A percentile compares a stretch with the other conserved stretches of the same genome.
Evolutionary conservation across 1,140 invertebrate species (phyloP).

Genomic region (Laupala kohalensis): DNA sequence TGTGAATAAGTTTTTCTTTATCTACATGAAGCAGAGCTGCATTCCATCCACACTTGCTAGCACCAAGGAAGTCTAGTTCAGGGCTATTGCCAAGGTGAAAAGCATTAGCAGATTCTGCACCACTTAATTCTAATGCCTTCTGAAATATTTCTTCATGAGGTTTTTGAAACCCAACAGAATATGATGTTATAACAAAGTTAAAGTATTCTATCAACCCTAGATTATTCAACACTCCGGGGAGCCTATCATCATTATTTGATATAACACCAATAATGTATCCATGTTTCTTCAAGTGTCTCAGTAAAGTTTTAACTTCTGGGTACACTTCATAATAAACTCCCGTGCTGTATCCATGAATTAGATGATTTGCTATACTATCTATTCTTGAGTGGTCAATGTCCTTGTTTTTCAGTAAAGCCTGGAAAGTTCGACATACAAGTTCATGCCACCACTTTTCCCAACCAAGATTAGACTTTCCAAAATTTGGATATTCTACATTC

Average conservation of each 20-base stretch:
- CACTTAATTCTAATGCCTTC: constrained; percentile 42
- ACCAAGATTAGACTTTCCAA: constrained; percentile 51
- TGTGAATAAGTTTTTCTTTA: background rate
- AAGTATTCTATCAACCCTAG: constrained; percentile 53
- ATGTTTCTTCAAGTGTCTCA: constrained; percentile 39
- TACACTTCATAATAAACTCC: constrained; percentile 53
- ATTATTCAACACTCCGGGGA: constrained; percentile 49
- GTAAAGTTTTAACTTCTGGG: constrained; percentile 44
- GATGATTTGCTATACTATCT: constrained; percentile 39
- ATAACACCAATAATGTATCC: constrained; percentile 56
- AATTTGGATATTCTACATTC: constrained; percentile 61
- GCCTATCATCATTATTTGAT: constrained; percentile 76
- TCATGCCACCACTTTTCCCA: constrained; percentile 72
- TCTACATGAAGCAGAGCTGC: constrained; percentile 43
- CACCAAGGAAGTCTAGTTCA: constrained; percentile 61
- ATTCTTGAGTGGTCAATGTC: constrained; percentile 29
- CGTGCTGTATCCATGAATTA: constrained; percentile 50
- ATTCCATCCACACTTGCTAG: constrained; percentile 58
- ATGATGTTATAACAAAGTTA: constrained; percentile 67
- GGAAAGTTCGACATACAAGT: constrained; percentile 51
- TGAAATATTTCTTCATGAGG: constrained; percentile 61
- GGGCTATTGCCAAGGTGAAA: constrained; percentile 72
- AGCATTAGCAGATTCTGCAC: constrained; percentile 41
- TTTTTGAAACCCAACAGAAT: constrained; percentile 57
- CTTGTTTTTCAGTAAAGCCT: constrained; percentile 26